Conservation (phyloP, 30 jellyfish, hydroid and myxozoan species). For the Turritopsis dohrnii region DNA sequence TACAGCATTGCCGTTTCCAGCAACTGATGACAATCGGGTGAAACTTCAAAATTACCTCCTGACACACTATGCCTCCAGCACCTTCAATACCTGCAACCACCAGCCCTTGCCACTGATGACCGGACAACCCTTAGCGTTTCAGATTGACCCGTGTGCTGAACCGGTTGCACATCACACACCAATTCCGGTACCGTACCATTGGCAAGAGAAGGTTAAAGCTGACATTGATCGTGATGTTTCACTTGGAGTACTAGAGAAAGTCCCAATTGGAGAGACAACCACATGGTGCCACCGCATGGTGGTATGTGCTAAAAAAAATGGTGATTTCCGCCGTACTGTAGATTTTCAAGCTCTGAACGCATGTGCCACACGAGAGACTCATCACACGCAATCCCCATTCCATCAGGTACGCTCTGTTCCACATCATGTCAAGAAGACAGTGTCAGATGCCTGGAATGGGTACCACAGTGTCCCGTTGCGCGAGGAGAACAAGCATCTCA, state of each 20-base stretch:
- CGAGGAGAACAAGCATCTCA: no score
- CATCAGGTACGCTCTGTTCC: no score
- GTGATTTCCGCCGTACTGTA: neutral
- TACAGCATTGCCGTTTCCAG: conserved; percentile 7
- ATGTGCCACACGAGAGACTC: no score
- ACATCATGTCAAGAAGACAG: no score
- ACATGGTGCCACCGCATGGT: conserved; percentile 29
- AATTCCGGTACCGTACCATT: neutral
- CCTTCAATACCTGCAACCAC: conserved; percentile 14
- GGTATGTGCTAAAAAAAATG: conserved; percentile 33
- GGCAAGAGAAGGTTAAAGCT: conserved; percentile 21
- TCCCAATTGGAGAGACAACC: conserved; percentile 26
- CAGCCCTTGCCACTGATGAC: conserved; percentile 16
- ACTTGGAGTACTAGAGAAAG: conserved; percentile 33
- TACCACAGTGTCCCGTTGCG: no score
- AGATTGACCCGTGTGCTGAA: conserved; percentile 1
- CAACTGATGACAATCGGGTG: neutral
- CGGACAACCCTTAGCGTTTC: neutral
- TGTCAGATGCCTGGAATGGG: no score
- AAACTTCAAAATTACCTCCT: conserved; percentile 8
- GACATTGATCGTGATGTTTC: conserved; percentile 35
- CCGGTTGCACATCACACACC: conserved; percentile 30
- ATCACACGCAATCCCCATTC: no score
- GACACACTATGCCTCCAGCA: conserved; percentile 5
- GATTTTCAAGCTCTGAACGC: no score